These are phyloP conservation scores for Bucorvus abyssinicus DNA, from an alignment of 2,797 vertebrate species.

Conservation along the genomic window DNA sequence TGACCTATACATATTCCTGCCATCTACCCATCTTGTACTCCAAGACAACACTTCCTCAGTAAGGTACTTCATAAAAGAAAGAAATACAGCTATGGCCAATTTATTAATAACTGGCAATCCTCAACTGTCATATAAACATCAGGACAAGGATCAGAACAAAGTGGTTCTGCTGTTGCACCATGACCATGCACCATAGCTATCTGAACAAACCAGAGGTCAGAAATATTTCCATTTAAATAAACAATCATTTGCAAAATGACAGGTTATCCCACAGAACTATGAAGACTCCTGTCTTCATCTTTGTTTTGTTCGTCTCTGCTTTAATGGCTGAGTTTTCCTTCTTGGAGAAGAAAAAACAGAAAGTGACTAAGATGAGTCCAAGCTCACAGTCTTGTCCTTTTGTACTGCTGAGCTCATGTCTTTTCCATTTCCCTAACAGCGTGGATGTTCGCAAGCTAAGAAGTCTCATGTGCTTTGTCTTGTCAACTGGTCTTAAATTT, in stretches of 20 bases:
- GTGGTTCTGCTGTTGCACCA: background rate
- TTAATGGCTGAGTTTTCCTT: background rate
- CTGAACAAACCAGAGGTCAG: background rate
- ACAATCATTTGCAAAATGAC: background rate
- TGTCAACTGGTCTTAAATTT: background rate
- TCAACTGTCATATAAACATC: background rate
- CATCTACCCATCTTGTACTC: background rate
- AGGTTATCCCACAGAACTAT: background rate
- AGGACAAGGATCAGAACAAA: background rate
- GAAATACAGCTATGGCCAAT: background rate
- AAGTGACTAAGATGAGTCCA: background rate
- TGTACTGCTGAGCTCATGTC: background rate
- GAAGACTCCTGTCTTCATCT: background rate
- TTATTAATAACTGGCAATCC: background rate
- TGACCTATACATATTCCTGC: slow-evolving; percentile 27
- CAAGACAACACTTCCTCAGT: slow-evolving; percentile 19
- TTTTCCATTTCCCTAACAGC: background rate
- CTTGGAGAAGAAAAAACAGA: background rate
- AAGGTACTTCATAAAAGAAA: background rate
- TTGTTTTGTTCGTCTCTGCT: background rate
- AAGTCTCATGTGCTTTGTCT: background rate
- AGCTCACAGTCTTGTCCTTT: background rate
- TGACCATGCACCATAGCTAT: background rate
- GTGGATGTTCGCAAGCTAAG: background rate
- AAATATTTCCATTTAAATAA: slow-evolving; percentile 10